Evolutionary conservation across 2,113 vertebrate species (phyloP).

Genomic region (Copsychus sechellarum): DNA sequence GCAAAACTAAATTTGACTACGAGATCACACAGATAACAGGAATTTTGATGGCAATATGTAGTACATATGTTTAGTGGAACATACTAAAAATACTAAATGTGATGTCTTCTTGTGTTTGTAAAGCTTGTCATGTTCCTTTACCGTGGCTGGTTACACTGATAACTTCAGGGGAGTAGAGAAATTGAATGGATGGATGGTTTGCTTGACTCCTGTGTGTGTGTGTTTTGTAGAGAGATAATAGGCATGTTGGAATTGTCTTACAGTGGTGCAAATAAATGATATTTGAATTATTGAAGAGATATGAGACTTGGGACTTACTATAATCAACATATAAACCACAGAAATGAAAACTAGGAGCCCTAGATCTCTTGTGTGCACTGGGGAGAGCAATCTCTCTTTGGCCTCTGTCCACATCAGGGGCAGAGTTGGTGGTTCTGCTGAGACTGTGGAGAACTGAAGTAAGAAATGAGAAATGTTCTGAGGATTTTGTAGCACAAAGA

Average conservation of each 20-base stretch:
- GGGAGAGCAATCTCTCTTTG: neutral
- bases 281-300: neutral
- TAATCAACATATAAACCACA: neutral
- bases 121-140: neutral
- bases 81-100: neutral
- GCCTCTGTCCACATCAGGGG: neutral
- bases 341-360: neutral
- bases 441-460: neutral
- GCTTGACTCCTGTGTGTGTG: neutral
- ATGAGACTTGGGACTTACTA: neutral
- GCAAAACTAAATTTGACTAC: neutral
- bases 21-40: neutral
- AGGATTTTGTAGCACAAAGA: neutral
- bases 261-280: neutral
- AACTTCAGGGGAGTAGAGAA: neutral
- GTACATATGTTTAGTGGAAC: neutral
- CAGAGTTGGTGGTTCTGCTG: neutral
- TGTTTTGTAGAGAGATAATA: neutral
- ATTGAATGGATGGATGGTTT: neutral
- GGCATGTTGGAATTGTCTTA: neutral
- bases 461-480: neutral
- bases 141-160: accelerated
- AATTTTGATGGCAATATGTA: neutral
- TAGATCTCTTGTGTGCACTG: neutral
- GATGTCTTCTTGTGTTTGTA: neutral